Evolutionary conservation across 2,113 vertebrate genomes (phyloP), one percentile per base, ranked within the genome.

Genomic region (Dasypus novemcinctus): DNA sequence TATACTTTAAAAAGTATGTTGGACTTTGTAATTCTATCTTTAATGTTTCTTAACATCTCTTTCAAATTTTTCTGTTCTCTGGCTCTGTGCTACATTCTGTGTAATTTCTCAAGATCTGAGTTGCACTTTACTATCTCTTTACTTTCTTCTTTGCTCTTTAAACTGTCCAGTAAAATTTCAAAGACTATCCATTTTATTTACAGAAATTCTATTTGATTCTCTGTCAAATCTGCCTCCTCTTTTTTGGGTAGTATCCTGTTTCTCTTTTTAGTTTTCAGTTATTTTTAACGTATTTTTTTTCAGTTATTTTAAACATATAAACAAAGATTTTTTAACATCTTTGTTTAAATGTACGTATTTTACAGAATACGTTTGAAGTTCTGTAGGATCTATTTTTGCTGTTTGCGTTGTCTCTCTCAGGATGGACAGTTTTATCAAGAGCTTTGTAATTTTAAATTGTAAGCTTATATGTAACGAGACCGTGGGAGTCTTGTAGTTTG

Each of bases 281-380:
- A 27, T 43, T 93, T 95, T 92, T 59, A 52, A 64, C 12, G 81
- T 52, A n/a, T 92, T 81, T 91, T 92, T 81, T 91, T 90, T 71
- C 36, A 74, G 29, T 80, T 88, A 27, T 52, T 93, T 96, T 92
- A 49, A 52, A 64, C 46, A 49, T 49, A 49, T 49, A 49, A 49
- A 49, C 46, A 49, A 49, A 9, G 46, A 5, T 94, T 95, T 95
- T 63, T 27, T 25, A 46, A 68, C 8, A 84, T 49, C n/a, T 92
- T 82, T 88, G 54, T 61, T 79, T 87, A 91, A 92, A 46, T 4
- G 27, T 31, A 64, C n/a, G 63, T 85, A 33, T 7, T 41, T 84
- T 72, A 41, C 9, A 82, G 81, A 57, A 25, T 75, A 21, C 76
- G 66, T 87, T 85, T 76, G 59, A 68, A 21, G 4, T 81, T 86